Base-by-base conservation (phyloP, 2,797 vertebrate genomes). In the Sphenodon punctatus region DNA sequence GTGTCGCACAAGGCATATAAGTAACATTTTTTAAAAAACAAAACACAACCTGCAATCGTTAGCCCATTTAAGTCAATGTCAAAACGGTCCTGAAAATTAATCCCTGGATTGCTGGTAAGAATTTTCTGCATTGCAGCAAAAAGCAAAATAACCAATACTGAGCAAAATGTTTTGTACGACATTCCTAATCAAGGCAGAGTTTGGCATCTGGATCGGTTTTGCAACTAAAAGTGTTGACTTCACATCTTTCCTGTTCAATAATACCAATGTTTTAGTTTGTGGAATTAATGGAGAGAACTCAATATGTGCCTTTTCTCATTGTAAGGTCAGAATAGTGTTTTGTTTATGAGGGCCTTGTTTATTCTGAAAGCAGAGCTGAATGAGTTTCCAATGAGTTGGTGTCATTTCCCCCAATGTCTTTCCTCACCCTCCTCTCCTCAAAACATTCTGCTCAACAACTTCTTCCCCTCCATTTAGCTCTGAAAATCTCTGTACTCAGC, bases 391-490 rank as follows among this genome's bases (percentile, higher is more conserved):
- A 0, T 46, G 43, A 77, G 5, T 68, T 61, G n/a, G 43, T 70
- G 16, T 51, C 13, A 6, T 74, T 84, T 84, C 45, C 49, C n/a
- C 32, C 23, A 19, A 42, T 49, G 32, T 76, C 56, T 84, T 88
- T 84, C 45, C 45, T 72, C 63, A 71, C 87, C 66, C 39, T 32
- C 27, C 19, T 89, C 15, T 67, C 86, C 70, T 68, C 25, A 58
- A 85, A 93, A 81, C 53, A 42, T 75, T 80, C 73, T 11, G 6
- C 85, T 81, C 79, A 76, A 67, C 72, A 80, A 72, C 79, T 91
- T 92, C 84, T 92, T 86, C 80, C 61, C 77, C 78, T 41, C 2
- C 61, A 59, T 88, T 89, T 93, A 71, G 66, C 67, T 86, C 71
- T 80, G 56, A 81, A 92, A 90, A 87, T 59, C 34, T 81, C 71